Percentiles rank a stretch among this genome's conserved stretches.
Evolutionary conservation across 2,113 vertebrate species (phyloP).

Genomic region (Romanogobio albipinnatus): DNA sequence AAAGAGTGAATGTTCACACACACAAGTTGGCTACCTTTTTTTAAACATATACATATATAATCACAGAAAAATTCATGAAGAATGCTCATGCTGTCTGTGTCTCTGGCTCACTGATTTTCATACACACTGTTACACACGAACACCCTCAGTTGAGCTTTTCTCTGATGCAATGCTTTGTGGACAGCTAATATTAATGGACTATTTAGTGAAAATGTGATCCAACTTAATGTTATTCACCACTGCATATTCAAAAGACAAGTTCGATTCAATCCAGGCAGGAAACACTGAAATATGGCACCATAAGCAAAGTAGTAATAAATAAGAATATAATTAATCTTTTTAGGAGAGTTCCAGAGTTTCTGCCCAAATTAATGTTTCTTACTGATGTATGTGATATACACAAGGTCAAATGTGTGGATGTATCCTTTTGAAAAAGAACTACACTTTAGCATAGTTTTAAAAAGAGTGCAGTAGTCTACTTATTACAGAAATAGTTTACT

Average conservation of each 20-base stretch:
- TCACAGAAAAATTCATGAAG: neutral
- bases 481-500: neutral
- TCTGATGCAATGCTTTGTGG: neutral
- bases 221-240: neutral
- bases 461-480: neutral
- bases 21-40: neutral
- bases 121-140: neutral
- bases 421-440: neutral
- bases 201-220: neutral
- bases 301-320: neutral
- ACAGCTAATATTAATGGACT: neutral
- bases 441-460: neutral
- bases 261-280: neutral
- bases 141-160: neutral
- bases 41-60: neutral
- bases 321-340: neutral
- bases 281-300: neutral
- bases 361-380: neutral
- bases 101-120: neutral
- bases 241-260: constrained; percentile 11
- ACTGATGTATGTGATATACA: neutral
- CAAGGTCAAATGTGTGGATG: neutral
- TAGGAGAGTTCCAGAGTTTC: neutral
- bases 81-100: neutral
- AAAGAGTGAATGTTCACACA: neutral